phyloP scores from a whole-genome alignment of 2,113 vertebrate species.

The Mohoua ochrocephala region DNA sequence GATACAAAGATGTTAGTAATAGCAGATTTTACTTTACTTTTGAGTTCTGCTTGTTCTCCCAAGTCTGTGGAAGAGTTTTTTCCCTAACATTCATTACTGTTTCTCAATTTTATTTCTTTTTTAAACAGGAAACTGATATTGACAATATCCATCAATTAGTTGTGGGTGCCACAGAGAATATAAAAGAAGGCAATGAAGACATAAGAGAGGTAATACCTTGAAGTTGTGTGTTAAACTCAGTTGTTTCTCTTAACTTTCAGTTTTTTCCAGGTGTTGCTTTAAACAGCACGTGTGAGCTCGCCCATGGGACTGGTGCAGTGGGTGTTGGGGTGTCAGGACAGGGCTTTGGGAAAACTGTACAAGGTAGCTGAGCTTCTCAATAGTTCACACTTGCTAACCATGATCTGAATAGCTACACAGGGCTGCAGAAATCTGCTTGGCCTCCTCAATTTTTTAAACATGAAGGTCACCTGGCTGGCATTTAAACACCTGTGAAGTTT shows the following conservation, averaged over 20 bases:
- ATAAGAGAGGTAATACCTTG: slow-evolving; percentile 85
- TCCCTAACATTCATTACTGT: neutral
- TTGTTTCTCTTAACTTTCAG: neutral
- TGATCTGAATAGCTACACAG: neutral
- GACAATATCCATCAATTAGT: slow-evolving; percentile 93
- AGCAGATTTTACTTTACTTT: neutral
- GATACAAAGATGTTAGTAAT: neutral
- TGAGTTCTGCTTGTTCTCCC: neutral
- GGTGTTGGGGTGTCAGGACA: neutral
- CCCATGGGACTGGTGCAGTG: fast-evolving
- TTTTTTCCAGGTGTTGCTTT: neutral
- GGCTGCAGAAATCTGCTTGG: neutral
- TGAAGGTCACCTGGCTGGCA: neutral
- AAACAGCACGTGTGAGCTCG: fast-evolving
- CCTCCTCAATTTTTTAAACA: neutral
- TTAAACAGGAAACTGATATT: slow-evolving; percentile 87
- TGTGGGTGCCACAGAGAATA: slow-evolving; percentile 94
- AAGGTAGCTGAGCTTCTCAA: neutral
- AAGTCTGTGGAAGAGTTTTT: neutral
- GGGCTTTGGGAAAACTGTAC: neutral
- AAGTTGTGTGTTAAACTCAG: neutral
- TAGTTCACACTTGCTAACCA: neutral
- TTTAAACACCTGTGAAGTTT: neutral
- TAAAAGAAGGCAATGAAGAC: slow-evolving; percentile 98
- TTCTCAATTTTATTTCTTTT: neutral